These are phyloP conservation scores for Acipenser ruthenus DNA, from an alignment of 2,797 vertebrate genomes.

Conservation along the genomic window DNA sequence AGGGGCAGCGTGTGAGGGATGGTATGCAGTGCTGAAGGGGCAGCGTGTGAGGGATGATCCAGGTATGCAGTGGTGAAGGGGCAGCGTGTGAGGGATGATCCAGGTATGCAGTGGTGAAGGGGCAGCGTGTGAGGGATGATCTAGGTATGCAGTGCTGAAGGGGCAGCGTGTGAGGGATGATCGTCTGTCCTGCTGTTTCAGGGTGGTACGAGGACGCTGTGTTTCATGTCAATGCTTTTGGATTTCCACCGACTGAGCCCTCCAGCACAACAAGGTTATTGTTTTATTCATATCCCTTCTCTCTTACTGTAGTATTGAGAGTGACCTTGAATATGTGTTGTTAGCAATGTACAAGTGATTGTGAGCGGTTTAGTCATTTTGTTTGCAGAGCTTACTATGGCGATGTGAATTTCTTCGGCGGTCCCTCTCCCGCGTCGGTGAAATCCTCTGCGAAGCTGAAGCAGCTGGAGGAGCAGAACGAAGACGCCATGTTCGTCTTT, in stretches of 20 bases:
- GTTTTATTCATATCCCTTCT: background rate
- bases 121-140: no score
- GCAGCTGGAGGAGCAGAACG: constrained; percentile 87
- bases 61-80: no score
- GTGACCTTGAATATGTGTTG: background rate
- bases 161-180: background rate
- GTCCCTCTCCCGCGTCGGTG: constrained; percentile 79
- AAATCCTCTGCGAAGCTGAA: constrained; percentile 86
- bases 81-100: no score
- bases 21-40: no score
- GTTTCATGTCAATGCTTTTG: constrained; percentile 92
- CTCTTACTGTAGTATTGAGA: no score
- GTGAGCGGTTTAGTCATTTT: no score
- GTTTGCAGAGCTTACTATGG: constrained; percentile 82
- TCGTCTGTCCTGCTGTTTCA: constrained; percentile 32
- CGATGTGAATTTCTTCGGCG: constrained; percentile 90
- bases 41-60: no score
- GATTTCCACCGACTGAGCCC: constrained; percentile 87
- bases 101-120: no score
- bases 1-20: no score
- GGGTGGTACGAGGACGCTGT: constrained; percentile 93
- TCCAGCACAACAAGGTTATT: constrained; percentile 76
- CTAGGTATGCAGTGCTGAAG: no score
- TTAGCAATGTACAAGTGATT: background rate
- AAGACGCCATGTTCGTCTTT: constrained; percentile 92